Base-by-base conservation (phyloP, 2,888 invertebrate species). In the Eupelmus urozonus region DNA sequence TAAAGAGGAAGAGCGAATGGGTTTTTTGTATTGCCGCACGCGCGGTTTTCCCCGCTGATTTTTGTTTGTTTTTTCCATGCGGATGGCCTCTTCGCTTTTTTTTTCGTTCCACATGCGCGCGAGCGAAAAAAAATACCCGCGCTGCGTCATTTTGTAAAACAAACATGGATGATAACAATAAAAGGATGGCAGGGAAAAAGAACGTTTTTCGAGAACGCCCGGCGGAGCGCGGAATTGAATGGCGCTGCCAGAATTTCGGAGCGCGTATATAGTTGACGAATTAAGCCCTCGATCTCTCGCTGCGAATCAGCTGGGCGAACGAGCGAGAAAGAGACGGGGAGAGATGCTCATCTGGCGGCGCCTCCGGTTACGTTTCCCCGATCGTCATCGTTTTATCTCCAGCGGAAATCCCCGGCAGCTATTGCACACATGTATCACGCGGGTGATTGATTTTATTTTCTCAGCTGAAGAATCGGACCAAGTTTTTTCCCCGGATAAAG, bases 101-200 rank as follows among this genome's bases (percentile, higher is more conserved):
- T 45, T 45, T 45, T 45, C 16, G 16, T 4, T 20, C 23, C 11
- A 5, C 5, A 34, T 34, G 9, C 34, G n/a, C 34, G 34, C 3
- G 34, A 34, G 34, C 34, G 34, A 49, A 65, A 65, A 65, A 49
- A 27, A 0, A 51, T 29, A 66, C 1, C 23, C 9, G 27, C 25
- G 49, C 49, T 25, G 65, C 29, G 29, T 67, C 16, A 53, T 67
- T 55, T 49, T n/a, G 45, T 20, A 27, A 59, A 70, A 70, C 45
- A 45, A 63, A 63, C 63, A 63, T 16, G 29, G 2, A 29, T 2
- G 16, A 49, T 29, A 20, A 59, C 13, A n/a, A 49, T 34, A 34
- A n/a, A 18, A 34, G 57, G 11, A 49, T 16, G n/a, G n/a, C 2
- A 20, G 16, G 11, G 20, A 53, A 20, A 7, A 20, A 18, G 53